Evolutionary conservation across 2,797 vertebrate species (phyloP).

Genomic region (Schizopygopsis pylzovi): DNA sequence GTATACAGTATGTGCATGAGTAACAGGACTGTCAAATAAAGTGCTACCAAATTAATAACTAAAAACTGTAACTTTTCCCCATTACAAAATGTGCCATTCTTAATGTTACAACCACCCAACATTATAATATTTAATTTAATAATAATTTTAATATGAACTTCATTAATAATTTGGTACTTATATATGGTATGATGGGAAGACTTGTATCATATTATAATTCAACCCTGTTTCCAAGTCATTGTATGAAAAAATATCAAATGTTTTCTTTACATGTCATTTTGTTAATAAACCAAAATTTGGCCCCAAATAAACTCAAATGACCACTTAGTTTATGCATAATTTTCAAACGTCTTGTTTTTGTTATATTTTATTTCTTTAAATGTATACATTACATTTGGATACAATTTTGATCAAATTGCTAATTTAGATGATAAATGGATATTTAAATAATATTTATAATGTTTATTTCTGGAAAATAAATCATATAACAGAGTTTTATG

Average conservation of each 20-base stretch:
- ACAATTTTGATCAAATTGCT: neutral
- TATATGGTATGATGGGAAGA: neutral
- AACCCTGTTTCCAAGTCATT: neutral
- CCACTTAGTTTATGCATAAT: neutral
- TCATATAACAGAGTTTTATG: neutral
- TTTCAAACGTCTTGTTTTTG: neutral
- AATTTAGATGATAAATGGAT: neutral
- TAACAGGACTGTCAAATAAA: too few relatives aligned
- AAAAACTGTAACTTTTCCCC: too few relatives aligned
- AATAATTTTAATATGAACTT: neutral
- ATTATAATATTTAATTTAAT: neutral
- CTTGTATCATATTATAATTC: neutral
- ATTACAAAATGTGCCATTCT: neutral
- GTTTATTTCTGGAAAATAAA: neutral
- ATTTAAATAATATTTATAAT: neutral
- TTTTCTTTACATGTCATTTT: too few relatives aligned
- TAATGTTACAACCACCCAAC: neutral
- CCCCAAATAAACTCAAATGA: neutral
- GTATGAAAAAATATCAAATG: too few relatives aligned
- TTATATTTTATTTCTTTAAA: neutral
- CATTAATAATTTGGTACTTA: neutral
- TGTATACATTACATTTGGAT: neutral
- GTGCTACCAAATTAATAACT: too few relatives aligned
- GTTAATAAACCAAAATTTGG: too few relatives aligned
- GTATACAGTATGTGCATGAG: too few relatives aligned